Percentiles rank a stretch among this genome's conserved stretches.
Evolutionary conservation across 2,888 invertebrate genomes (phyloP).

Genomic region (Leistus spinibarbis): DNA sequence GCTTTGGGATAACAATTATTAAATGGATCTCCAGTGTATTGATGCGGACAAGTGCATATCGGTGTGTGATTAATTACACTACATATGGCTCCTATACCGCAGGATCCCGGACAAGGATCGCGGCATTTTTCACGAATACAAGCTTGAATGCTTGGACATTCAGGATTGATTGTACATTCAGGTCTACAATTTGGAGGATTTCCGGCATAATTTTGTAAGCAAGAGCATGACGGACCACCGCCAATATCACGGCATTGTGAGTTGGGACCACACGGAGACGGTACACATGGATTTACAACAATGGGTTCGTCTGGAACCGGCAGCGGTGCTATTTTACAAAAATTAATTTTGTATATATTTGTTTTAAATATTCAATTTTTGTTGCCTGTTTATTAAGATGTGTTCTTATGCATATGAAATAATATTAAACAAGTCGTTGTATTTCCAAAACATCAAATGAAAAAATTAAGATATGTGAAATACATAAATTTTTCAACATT

Average conservation of each 20-base stretch:
- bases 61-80: slow-evolving; percentile 75
- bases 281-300: slow-evolving; percentile 65
- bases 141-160: slow-evolving; percentile 75
- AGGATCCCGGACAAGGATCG: slow-evolving; percentile 84
- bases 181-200: slow-evolving; percentile 67
- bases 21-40: slow-evolving; percentile 78
- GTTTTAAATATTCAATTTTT: neutral
- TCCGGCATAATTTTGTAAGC: slow-evolving; percentile 70
- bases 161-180: slow-evolving; percentile 68
- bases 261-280: slow-evolving; percentile 79
- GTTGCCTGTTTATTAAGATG: too few species aligned
- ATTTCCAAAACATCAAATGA: too few species aligned
- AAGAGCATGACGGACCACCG: slow-evolving; percentile 75
- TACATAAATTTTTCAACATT: too few species aligned
- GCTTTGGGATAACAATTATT: slow-evolving; percentile 57
- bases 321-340: slow-evolving; percentile 49
- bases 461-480: too few species aligned
- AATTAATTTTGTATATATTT: neutral
- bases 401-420: too few species aligned
- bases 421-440: too few species aligned
- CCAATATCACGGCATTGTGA: slow-evolving; percentile 74
- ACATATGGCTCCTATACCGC: slow-evolving; percentile 69
- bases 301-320: slow-evolving; percentile 49
- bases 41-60: slow-evolving; percentile 72
- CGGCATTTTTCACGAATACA: slow-evolving; percentile 78